Conservation (phyloP, 2,797 vertebrate genomes). For the Karalla daura region DNA sequence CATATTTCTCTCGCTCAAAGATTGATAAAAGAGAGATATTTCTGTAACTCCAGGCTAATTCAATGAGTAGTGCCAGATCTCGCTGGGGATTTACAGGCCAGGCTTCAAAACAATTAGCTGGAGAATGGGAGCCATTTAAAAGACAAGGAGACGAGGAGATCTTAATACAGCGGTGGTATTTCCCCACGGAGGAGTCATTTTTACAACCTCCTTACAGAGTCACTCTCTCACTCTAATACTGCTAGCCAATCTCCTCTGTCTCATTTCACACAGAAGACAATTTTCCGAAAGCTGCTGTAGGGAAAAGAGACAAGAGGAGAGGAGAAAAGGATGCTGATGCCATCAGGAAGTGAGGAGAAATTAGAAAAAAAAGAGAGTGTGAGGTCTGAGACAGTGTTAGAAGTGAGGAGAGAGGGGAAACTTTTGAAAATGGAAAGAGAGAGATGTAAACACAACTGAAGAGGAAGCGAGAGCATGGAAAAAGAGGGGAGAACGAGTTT, state of each 20-base stretch:
- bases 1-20: constrained; percentile 70
- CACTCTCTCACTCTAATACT: constrained; percentile 61
- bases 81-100: constrained; percentile 72
- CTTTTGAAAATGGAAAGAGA: constrained; percentile 28
- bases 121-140: constrained; percentile 80
- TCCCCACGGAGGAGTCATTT: constrained; percentile 80
- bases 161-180: constrained; percentile 80
- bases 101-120: constrained; percentile 83
- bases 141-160: constrained; percentile 76
- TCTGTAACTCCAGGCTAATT: constrained; percentile 79
- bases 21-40: constrained; percentile 80
- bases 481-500: constrained; percentile 3
- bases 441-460: constrained; percentile 30
- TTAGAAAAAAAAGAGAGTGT: constrained; percentile 18
- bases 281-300: constrained; percentile 64
- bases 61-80: constrained; percentile 72
- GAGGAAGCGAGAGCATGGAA: background rate
- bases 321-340: constrained; percentile 20
- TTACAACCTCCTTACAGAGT: constrained; percentile 74
- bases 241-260: constrained; percentile 69
- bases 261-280: constrained; percentile 67
- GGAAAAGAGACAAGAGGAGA: constrained; percentile 40
- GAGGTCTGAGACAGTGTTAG: constrained; percentile 32
- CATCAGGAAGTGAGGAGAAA: constrained; percentile 26
- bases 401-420: constrained; percentile 34